Percentiles rank a stretch among this genome's conserved stretches.
phyloP scores from a whole-genome alignment of 2,888 invertebrate species.

The Piscicola geometra region DNA sequence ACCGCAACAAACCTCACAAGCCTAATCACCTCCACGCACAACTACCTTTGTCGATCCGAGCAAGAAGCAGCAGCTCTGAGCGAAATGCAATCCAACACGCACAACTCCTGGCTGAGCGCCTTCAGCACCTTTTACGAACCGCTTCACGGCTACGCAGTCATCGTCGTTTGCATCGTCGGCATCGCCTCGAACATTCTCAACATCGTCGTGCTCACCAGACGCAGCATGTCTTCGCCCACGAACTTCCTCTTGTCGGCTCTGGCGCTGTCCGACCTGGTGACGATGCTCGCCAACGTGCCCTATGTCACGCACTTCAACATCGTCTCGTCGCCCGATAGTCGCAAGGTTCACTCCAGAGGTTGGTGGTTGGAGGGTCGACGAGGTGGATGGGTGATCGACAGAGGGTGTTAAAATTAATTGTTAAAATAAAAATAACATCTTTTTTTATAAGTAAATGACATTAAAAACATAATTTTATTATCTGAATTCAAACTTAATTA shows the following conservation, averaged over 20 bases:
- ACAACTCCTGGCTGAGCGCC: constrained; percentile 39
- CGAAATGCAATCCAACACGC: no score
- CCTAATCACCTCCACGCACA: no score
- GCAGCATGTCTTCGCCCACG: constrained; percentile 81
- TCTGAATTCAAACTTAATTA: no score
- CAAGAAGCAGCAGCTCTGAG: no score
- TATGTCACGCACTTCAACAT: constrained; percentile 46
- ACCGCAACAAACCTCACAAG: no score
- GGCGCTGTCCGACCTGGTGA: constrained; percentile 83
- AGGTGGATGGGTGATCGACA: background rate
- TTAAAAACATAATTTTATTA: no score
- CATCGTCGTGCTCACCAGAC: constrained; percentile 77
- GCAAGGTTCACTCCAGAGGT: constrained; percentile 45
- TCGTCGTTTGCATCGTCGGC: constrained; percentile 82
- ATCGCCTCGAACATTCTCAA: constrained; percentile 84
- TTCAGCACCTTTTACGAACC: constrained; percentile 48
- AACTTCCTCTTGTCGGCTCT: constrained; percentile 79
- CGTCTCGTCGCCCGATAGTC: constrained; percentile 37
- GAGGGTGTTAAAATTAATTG: no score
- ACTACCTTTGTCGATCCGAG: no score
- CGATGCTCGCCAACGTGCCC: constrained; percentile 81
- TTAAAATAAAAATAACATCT: no score
- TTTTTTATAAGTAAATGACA: no score
- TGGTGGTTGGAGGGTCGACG: no score
- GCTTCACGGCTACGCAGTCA: constrained; percentile 77